Base-by-base conservation (phyloP, 2,888 invertebrate genomes). In the Cephonodes hylas region DNA sequence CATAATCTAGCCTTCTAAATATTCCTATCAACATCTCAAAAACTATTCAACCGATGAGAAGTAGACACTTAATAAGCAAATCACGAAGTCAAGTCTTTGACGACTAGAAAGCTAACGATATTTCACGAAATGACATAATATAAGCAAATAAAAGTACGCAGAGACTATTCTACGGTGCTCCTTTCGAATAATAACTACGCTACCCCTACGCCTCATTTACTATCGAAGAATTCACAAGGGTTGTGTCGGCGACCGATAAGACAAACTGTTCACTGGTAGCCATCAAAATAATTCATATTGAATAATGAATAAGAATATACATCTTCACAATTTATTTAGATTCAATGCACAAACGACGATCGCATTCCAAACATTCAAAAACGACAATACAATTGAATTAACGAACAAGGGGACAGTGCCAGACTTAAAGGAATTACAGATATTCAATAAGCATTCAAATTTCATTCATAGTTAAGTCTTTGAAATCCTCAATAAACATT, bases 161-260 rank as follows among this genome's bases (percentile, higher is more conserved):
- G 66, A 69, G 67, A 65, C 62, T 68, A 70, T 70, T 69, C 67
- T 62, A 60, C 31, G 63, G 65, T 46, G 66, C 68, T 68, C 66
- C 61, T 64, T 62, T 63, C 65, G 71, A 71, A 71, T 71, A 72
- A 71, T 71, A 71, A 71, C 65, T 70, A 70, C 66, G 63, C 61
- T 63, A 64, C 27, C 64, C 66, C 63, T 65, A 66, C 67, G 70
- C 63, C 69, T 69, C 70, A 70, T 72, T 72, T 70, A 67, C 59
- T 64, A 57, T 20, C 62, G 42, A 60, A 48, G 45, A 42, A 58
- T 34, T 44, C 60, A 42, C 58, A 62, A 59, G 57, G 59, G 59
- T 62, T 59, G 59, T 62, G 58, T 58, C 58, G 59, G 57, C 60
- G 57, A 58, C 61, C 61, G 34, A 53, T 64, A 59, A 59, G 59